Evolutionary conservation across 37 sponge, comb jelly and placozoan species (phyloP), one percentile per base, ranked within the genome.

Genomic region (Trichoplax adhaerens): DNA sequence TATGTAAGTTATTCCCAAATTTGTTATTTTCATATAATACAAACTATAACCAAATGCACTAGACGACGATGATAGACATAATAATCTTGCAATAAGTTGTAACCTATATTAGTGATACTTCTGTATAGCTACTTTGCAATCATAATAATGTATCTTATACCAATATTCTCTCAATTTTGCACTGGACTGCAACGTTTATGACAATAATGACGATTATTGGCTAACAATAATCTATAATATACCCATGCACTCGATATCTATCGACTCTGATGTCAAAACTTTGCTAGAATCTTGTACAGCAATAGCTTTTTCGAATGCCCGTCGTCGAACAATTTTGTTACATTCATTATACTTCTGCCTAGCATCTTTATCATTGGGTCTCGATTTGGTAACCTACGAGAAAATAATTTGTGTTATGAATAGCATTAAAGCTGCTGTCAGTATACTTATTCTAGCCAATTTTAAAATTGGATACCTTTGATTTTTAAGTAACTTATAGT

Each of bases 231-330:
- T 62, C 6, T 72, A 6, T 48, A 72, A 81, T 29, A 60, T 58
- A 88, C 85, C 71, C 56, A 86, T 83, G 10, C 61, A 69, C 6
- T 77, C 78, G 50, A 87, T 47, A 7, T 82, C 78, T 65, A 91
- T 76, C 4, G 70, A 76, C 0, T 87, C 86, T 3, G 85, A 63
- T 0, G 29, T 29, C 29, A 79, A 75, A 66, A 67, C 68, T 59
- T 84, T 86, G 57, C 72, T 79, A 46, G 73, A 57, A 75, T 57
- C 71, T 29, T 96, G 91, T 59, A 88, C 89, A 50, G 88, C 78
- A 63, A 96, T 96, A 49, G 98, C 98, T 71, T 69, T 85, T 58
- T 79, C 89, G 76, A 96, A 96, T 1, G 89, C 89, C 72, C 79
- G 69, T 60, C 81, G 80, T 29, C 68, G 73, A 65, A 96, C 98